Conservation (phyloP, 2,888 invertebrate species). For the Rapana venosa region DNA sequence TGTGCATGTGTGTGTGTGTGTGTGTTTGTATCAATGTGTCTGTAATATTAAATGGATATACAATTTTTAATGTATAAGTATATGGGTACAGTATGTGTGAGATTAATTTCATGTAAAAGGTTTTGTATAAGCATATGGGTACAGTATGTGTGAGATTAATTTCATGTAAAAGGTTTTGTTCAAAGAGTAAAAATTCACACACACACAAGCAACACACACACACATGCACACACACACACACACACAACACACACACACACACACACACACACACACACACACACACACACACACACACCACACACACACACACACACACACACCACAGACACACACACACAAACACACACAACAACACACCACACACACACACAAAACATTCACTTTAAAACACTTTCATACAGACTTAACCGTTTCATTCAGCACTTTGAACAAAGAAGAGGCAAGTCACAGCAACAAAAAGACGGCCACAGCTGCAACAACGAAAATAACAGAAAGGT, state of each 20-base stretch:
- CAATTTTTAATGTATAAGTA: too few species aligned
- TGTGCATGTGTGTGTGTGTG: too few species aligned
- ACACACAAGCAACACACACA: too few species aligned
- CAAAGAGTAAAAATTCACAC: background rate
- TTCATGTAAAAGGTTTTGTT: too few species aligned
- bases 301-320: background rate
- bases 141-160: too few species aligned
- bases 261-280: background rate
- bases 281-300: background rate
- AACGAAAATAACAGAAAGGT: background rate
- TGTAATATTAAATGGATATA: too few species aligned
- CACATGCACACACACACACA: background rate
- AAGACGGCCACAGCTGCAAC: slow-evolving; percentile 69
- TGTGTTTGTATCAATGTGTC: too few species aligned
- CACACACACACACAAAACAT: background rate
- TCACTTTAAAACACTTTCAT: too few species aligned
- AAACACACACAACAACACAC: background rate
- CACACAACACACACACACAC: background rate
- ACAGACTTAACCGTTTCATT: slow-evolving; percentile 57
- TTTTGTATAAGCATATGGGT: too few species aligned
- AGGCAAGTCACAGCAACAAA: slow-evolving; percentile 65
- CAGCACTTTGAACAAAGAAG: slow-evolving; percentile 65
- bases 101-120: too few species aligned
- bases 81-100: too few species aligned
- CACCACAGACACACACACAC: background rate